Percentiles rank a stretch among this genome's conserved stretches.
Evolutionary conservation across 2,797 vertebrate genomes (phyloP).

Genomic region (Fringilla coelebs): DNA sequence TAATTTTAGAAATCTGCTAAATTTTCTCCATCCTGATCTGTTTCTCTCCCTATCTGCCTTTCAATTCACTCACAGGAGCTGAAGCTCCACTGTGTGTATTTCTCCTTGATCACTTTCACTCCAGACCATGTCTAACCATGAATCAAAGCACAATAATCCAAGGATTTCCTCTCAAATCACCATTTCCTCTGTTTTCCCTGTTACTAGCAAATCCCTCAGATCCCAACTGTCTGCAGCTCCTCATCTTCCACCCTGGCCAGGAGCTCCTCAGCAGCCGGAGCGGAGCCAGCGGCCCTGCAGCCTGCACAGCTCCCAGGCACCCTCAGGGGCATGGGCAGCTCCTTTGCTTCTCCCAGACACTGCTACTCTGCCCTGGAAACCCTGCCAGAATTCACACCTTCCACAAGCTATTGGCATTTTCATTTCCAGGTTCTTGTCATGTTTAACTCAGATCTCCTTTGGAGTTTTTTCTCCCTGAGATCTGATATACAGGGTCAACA

Average conservation of each 20-base stretch:
- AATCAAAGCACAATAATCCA: constrained; percentile 41
- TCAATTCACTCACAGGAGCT: neutral
- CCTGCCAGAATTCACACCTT: neutral
- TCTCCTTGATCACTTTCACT: constrained; percentile 30
- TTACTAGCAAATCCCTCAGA: neutral
- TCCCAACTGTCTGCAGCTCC: neutral
- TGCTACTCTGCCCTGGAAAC: rapidly evolving
- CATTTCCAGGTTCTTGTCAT: neutral
- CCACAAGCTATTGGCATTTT: neutral
- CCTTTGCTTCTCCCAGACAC: neutral
- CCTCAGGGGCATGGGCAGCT: neutral
- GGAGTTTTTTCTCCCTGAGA: neutral
- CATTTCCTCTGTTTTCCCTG: constrained; percentile 12
- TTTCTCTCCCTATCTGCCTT: neutral
- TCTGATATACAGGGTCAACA: neutral
- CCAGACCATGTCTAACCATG: neutral
- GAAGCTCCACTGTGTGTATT: neutral
- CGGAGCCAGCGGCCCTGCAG: neutral
- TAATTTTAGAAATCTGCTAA: neutral
- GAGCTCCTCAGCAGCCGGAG: rapidly evolving
- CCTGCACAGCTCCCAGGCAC: neutral
- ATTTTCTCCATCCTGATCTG: neutral
- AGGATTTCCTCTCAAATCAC: constrained; percentile 42
- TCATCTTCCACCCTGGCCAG: rapidly evolving
- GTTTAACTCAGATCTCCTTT: neutral